phyloP scores from a whole-genome alignment of 2,888 invertebrate species.

The Campaea margaritaria region DNA sequence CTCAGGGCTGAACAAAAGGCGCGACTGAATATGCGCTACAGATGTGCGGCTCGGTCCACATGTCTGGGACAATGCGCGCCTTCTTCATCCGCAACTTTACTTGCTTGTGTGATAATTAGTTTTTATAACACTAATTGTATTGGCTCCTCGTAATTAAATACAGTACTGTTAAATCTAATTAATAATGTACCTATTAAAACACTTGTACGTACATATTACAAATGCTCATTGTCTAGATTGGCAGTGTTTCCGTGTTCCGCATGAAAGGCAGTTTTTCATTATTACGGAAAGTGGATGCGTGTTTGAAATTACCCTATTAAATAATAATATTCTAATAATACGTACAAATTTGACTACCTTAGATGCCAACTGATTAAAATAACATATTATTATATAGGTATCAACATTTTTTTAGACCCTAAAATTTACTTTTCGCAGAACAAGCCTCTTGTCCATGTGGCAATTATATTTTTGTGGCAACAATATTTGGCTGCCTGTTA shows the following conservation, averaged over 20 bases:
- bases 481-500: too few species aligned
- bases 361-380: too few species aligned
- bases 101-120: conserved; percentile 32
- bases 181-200: conserved; percentile 2
- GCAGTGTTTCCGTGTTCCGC: not conserved
- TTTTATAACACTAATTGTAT: conserved; percentile 28
- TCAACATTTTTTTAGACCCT: too few species aligned
- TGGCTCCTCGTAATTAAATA: conserved; percentile 23
- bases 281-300: too few species aligned
- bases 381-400: too few species aligned
- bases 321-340: too few species aligned
- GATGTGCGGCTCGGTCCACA: conserved; percentile 72
- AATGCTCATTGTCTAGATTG: not conserved
- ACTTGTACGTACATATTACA: not conserved
- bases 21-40: conserved; percentile 79
- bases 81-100: conserved; percentile 55
- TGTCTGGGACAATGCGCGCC: conserved; percentile 66
- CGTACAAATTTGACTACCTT: too few species aligned
- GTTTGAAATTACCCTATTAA: too few species aligned
- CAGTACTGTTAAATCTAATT: conserved; percentile 6
- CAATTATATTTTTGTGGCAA: too few species aligned
- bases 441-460: too few species aligned
- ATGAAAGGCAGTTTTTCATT: too few species aligned
- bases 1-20: conserved; percentile 73
- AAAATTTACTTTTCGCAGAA: too few species aligned